Evolutionary conservation across 2,797 vertebrate genomes (phyloP).

Genomic region (Ciconia nigra): DNA sequence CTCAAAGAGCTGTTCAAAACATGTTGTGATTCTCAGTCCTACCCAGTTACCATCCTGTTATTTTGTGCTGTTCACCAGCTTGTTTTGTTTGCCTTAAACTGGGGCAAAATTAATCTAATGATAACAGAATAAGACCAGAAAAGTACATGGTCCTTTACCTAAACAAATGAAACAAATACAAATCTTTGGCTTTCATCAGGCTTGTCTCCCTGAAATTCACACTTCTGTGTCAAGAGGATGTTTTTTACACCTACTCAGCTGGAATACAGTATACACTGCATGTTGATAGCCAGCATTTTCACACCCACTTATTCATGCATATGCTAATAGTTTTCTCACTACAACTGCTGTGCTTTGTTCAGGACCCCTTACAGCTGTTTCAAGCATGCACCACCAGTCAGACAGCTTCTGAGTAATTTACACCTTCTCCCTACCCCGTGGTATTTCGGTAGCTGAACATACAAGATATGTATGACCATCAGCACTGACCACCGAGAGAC

Average conservation of each 20-base stretch:
- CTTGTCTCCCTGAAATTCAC: slow-evolving; percentile 51
- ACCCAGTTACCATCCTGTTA: neutral
- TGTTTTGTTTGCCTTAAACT: neutral
- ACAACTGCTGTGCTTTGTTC: neutral
- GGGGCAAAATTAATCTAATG: neutral
- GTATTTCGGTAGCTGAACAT: neutral
- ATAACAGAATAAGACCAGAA: neutral
- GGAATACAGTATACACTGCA: neutral
- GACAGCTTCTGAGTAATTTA: neutral
- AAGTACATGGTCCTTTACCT: neutral
- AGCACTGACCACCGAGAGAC: neutral
- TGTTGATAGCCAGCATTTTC: neutral
- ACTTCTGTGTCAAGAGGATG: neutral
- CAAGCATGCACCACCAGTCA: neutral
- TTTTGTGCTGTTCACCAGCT: neutral
- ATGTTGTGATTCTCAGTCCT: neutral
- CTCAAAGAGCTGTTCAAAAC: neutral
- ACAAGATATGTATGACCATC: neutral
- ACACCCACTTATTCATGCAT: slow-evolving; percentile 13
- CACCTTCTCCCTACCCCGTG: neutral
- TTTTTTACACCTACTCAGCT: slow-evolving; percentile 57
- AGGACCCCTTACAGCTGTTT: neutral
- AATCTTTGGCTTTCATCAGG: neutral
- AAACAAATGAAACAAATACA: slow-evolving; percentile 13
- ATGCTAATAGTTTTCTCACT: slow-evolving; percentile 23